Evolutionary conservation across 2,888 invertebrate species (phyloP), one percentile per base, ranked within the genome.

Genomic region (Eristalis tenax): DNA sequence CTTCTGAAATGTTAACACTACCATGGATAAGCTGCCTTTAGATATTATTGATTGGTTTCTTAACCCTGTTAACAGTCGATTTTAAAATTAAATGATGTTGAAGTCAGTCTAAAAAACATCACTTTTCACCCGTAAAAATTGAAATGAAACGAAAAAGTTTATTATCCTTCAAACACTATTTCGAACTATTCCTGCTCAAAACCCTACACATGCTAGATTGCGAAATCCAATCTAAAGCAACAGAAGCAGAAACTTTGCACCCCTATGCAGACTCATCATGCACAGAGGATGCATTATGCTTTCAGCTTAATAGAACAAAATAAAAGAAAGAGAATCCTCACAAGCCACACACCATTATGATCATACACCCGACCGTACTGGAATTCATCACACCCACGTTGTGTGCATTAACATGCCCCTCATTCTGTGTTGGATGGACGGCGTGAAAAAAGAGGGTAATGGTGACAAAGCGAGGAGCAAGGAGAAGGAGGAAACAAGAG

Each of bases 241-340:
- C 74, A 65, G 69, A 70, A 43, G 69, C 70, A 77, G 57, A 64
- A 77, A 73, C 70, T 64, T 57, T 38, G 22, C 74, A 69, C 26
- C 15, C 57, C 23, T 26, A 40, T 66, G 6, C 15, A 18, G 4
- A 64, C 57, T 75, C 64, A 32, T 69, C 57, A 76, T 70, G 70
- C 59, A 79, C 28, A 38, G 23, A 59, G 68, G 73, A 86, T 86
- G 78, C 83, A 83, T 83, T 86, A 86, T 86, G 82, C 86, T 86
- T 78, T 83, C 78, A 86, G 78, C 50, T 83, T 86, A 86, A 79
- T 83, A 86, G 50, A 50, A 50, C 50, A 50, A 50, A 50, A 50
- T 50, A 50, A 50, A 50, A 50, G 18, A 69, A 82, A 82, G 28
- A 40, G 59, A 35, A 18, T 63, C 28, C 69, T 63, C 32, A 64